phyloP scores from a whole-genome alignment of 30 jellyfish, hydroid and myxozoan species.

The Pseudorhiza aurosa region DNA sequence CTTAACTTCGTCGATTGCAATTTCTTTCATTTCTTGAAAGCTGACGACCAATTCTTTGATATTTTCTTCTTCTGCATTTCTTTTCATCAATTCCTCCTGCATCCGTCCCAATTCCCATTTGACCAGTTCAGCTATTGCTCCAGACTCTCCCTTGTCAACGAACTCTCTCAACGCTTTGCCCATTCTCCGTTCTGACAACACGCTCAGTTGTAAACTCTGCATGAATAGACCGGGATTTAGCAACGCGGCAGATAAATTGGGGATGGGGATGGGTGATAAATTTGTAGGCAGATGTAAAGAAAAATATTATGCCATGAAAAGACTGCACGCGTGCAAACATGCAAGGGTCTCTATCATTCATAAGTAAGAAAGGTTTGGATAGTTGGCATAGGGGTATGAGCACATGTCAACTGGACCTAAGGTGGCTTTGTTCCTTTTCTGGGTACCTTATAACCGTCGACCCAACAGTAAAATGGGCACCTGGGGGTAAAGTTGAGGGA shows the following conservation, averaged over 20 bases:
- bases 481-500: too few relatives aligned
- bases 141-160: slow-evolving; percentile 94
- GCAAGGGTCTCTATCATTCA: too few relatives aligned
- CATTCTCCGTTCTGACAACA: slow-evolving; percentile 90
- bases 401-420: too few relatives aligned
- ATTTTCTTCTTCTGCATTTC: slow-evolving; percentile 74
- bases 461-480: too few relatives aligned
- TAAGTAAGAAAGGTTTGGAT: too few relatives aligned
- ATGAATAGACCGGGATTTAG: background rate
- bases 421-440: too few relatives aligned
- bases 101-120: slow-evolving; percentile 78
- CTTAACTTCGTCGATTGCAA: slow-evolving; percentile 64
- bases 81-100: slow-evolving; percentile 65
- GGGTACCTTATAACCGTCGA: too few relatives aligned
- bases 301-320: too few relatives aligned
- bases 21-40: slow-evolving; percentile 41
- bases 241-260: background rate
- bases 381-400: too few relatives aligned
- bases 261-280: too few relatives aligned
- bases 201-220: slow-evolving; percentile 71
- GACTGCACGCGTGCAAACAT: too few relatives aligned
- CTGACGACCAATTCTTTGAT: slow-evolving; percentile 62
- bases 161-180: slow-evolving; percentile 94
- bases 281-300: too few relatives aligned
- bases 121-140: slow-evolving; percentile 89